phyloP scores from a whole-genome alignment of 2,888 invertebrate genomes.

The Neoaliturus tenellus region DNA sequence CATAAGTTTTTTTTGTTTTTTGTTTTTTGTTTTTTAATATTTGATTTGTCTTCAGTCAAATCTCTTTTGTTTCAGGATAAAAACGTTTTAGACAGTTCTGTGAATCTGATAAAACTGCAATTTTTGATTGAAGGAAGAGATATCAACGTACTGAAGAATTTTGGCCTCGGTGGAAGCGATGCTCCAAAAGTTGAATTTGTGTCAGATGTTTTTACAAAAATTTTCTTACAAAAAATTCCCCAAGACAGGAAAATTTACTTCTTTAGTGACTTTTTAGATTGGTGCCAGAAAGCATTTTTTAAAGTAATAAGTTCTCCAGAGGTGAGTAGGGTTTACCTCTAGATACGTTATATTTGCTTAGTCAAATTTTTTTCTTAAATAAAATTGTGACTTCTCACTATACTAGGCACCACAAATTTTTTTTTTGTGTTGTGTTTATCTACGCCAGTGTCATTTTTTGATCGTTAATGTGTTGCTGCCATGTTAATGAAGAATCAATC shows the following conservation, averaged over 20 bases:
- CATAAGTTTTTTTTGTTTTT: too few species aligned
- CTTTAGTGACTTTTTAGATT: not conserved
- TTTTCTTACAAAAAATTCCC: not conserved
- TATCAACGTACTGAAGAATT: not conserved
- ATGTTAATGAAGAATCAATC: too few species aligned
- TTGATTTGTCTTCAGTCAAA: too few species aligned
- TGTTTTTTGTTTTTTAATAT: too few species aligned
- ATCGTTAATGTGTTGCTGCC: too few species aligned
- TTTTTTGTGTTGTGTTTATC: too few species aligned
- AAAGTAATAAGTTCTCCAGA: constrained; percentile 17
- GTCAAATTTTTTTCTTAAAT: too few species aligned
- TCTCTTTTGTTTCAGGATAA: not conserved
- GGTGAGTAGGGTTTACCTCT: too few species aligned
- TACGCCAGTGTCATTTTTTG: too few species aligned
- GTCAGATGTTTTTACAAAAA: not conserved
- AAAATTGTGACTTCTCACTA: too few species aligned
- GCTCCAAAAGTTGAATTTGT: not conserved
- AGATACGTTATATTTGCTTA: too few species aligned
- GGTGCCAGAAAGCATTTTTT: not conserved
- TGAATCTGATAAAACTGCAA: not conserved
- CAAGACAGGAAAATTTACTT: not conserved
- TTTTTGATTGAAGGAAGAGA: not conserved
- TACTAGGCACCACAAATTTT: too few species aligned
- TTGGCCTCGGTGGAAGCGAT: not conserved
- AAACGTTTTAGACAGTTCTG: not conserved